Evolutionary conservation across 2,888 invertebrate species (phyloP).

Genomic region (Polyommatus iphigenia): DNA sequence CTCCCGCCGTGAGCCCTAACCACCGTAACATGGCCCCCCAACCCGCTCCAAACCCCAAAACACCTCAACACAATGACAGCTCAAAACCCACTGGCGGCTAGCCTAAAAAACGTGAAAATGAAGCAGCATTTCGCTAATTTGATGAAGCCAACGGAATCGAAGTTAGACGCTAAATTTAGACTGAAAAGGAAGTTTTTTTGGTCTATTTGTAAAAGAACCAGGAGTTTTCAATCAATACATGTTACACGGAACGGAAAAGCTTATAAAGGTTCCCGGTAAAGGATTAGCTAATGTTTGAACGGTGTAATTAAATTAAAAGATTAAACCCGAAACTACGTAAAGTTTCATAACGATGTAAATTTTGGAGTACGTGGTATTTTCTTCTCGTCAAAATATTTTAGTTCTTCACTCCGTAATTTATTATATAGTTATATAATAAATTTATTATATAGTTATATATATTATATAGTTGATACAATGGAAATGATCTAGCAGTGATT

Average conservation of each 20-base stretch:
- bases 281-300: constrained; percentile 9
- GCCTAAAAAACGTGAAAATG: constrained; percentile 52
- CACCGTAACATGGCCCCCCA: constrained; percentile 49
- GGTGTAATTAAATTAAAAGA: background rate
- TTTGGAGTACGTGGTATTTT: background rate
- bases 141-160: constrained; percentile 57
- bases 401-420: too few relatives aligned
- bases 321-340: background rate
- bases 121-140: constrained; percentile 60
- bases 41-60: constrained; percentile 43
- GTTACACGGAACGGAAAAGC: constrained; percentile 9
- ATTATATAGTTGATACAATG: too few relatives aligned
- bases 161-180: constrained; percentile 62
- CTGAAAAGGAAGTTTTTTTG: constrained; percentile 52
- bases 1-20: constrained; percentile 52
- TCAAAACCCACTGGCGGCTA: constrained; percentile 46
- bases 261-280: background rate
- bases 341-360: background rate
- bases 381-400: too few relatives aligned
- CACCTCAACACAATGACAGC: constrained; percentile 42
- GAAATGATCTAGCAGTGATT: too few relatives aligned
- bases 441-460: too few relatives aligned
- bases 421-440: too few relatives aligned
- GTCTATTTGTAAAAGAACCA: constrained; percentile 24
- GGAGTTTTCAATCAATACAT: constrained; percentile 21